phyloP scores from a whole-genome alignment of 1,140 invertebrate genomes.

The Pseudomyrmex sp. region DNA sequence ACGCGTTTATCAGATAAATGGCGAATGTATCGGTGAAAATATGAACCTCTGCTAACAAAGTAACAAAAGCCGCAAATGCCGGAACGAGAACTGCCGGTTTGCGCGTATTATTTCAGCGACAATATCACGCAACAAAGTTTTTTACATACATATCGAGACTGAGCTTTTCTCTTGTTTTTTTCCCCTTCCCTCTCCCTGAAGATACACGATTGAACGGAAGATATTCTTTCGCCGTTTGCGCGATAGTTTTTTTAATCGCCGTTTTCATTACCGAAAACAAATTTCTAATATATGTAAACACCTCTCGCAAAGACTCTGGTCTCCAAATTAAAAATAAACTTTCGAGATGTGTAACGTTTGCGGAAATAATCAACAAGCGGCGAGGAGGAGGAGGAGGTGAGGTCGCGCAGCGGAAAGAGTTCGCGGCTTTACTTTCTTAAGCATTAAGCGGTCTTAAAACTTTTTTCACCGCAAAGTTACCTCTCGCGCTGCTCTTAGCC shows the following conservation, averaged over 20 bases:
- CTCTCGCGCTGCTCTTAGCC: constrained; percentile 5
- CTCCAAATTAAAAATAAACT: not conserved
- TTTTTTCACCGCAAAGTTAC: constrained; percentile 11
- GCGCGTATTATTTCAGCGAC: constrained; percentile 57
- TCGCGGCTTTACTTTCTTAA: constrained; percentile 30
- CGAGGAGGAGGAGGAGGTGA: too few relatives aligned
- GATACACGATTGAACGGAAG: constrained; percentile 1
- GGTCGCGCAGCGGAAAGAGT: not conserved
- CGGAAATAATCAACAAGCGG: constrained; percentile 35
- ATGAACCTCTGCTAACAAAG: constrained; percentile 52
- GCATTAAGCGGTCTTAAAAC: constrained; percentile 21
- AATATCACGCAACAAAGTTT: constrained; percentile 45
- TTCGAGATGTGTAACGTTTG: constrained; percentile 4
- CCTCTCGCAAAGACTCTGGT: not conserved
- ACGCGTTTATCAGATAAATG: constrained; percentile 59
- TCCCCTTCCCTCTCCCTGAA: not conserved
- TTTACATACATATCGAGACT: constrained; percentile 14
- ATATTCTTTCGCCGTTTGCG: constrained; percentile 42
- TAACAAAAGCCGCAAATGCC: constrained; percentile 57
- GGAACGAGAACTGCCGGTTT: constrained; percentile 47
- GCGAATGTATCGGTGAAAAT: constrained; percentile 57
- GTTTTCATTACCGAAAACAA: not conserved
- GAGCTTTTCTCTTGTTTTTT: not conserved
- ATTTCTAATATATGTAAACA: not conserved
- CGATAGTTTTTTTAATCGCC: constrained; percentile 24